Evolutionary conservation across 2,113 vertebrate genomes (phyloP).

Genomic region (Geococcyx californianus): DNA sequence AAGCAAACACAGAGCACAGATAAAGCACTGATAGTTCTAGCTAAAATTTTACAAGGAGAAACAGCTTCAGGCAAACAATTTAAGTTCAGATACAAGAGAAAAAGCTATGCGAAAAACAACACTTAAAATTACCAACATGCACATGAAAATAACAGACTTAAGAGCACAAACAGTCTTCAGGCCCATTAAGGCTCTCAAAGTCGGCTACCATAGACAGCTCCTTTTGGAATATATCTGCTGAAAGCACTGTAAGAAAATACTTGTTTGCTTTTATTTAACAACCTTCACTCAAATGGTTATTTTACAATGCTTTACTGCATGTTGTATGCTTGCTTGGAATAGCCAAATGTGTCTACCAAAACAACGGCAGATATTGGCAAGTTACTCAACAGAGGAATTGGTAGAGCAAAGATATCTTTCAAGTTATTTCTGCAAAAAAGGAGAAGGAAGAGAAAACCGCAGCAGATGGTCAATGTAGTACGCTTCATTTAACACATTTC

Average conservation of each 20-base stretch:
- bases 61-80: not conserved
- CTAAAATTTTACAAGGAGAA: not conserved
- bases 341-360: not conserved
- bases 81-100: not conserved
- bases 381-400: not conserved
- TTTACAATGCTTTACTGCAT: not conserved
- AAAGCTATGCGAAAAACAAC: not conserved
- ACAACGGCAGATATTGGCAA: not conserved
- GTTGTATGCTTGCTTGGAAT: not conserved
- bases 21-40: not conserved
- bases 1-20: not conserved
- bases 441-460: not conserved
- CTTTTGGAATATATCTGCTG: not conserved
- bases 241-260: not conserved
- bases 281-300: not conserved
- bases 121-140: not conserved
- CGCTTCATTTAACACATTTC: constrained; percentile 24
- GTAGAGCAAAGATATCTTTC: not conserved
- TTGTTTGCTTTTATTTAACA: not conserved
- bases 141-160: not conserved
- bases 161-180: not conserved
- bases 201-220: not conserved
- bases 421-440: not conserved
- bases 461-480: constrained; percentile 21
- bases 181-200: not conserved